Conservation (phyloP, 2,888 invertebrate species). For the Nemotelus pantherinus region DNA sequence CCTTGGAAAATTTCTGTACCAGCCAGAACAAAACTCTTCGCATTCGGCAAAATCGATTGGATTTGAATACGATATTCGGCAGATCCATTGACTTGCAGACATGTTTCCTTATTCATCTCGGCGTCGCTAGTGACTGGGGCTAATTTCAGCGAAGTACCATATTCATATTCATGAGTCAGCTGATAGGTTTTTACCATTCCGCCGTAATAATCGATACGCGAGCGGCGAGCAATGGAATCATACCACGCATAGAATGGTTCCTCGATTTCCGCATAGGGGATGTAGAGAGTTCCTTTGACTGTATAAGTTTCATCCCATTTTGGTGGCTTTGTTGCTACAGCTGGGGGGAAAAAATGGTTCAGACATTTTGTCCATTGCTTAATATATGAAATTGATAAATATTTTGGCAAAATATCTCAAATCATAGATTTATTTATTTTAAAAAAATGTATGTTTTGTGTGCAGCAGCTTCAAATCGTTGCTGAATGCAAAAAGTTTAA, state of each 20-base stretch:
- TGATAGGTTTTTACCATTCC: constrained; percentile 95
- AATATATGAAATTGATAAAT: too few relatives aligned
- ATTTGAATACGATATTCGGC: constrained; percentile 69
- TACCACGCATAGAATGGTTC: constrained; percentile 94
- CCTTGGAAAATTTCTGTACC: constrained; percentile 79
- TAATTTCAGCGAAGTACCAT: constrained; percentile 81
- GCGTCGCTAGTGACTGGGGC: constrained; percentile 85
- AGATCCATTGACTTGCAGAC: constrained; percentile 86
- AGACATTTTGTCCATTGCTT: neutral
- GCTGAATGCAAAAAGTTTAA: too few relatives aligned
- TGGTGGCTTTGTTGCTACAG: constrained; percentile 65
- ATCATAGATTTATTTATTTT: too few relatives aligned
- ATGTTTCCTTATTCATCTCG: constrained; percentile 66
- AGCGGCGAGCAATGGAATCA: constrained; percentile 77
- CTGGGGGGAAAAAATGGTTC: constrained; percentile 50
- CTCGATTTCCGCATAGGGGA: constrained; percentile 92
- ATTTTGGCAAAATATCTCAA: too few relatives aligned
- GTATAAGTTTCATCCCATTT: constrained; percentile 78
- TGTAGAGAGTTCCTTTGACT: constrained; percentile 79
- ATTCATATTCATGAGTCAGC: constrained; percentile 67
- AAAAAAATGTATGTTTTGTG: too few relatives aligned
- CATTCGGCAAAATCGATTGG: constrained; percentile 85
- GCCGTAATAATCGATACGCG: constrained; percentile 94
- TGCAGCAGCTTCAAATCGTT: too few relatives aligned
- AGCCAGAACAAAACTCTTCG: constrained; percentile 75